Conservation (phyloP, 1,140 invertebrate species). For the Galleria mellonella region DNA sequence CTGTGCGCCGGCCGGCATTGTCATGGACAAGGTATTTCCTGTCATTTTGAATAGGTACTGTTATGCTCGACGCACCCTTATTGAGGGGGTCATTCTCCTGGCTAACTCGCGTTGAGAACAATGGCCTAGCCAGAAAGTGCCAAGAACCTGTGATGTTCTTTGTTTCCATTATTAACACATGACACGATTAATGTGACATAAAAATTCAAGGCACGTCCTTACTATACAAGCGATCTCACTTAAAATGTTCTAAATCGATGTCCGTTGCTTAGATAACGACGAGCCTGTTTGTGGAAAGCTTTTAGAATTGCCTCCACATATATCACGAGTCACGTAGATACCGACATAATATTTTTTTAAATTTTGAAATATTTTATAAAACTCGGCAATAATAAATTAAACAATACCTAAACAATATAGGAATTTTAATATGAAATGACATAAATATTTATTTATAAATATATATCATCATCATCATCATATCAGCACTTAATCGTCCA, state of each 20-base stretch:
- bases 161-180: conserved; percentile 44
- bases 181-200: conserved; percentile 53
- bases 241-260: conserved; percentile 51
- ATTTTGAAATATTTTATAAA: too few relatives aligned
- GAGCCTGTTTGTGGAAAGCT: too few relatives aligned
- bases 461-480: too few relatives aligned
- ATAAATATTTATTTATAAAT: too few relatives aligned
- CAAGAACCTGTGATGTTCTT: conserved; percentile 44
- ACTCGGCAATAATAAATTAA: too few relatives aligned
- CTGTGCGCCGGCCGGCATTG: conserved; percentile 14
- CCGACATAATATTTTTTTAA: too few relatives aligned
- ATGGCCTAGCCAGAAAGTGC: conserved; percentile 48
- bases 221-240: conserved; percentile 39
- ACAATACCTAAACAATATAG: too few relatives aligned
- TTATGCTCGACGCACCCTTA: conserved; percentile 50
- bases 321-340: too few relatives aligned
- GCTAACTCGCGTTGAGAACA: conserved; percentile 38
- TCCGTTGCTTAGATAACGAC: not conserved
- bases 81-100: conserved; percentile 58
- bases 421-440: too few relatives aligned
- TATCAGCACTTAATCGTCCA: too few relatives aligned
- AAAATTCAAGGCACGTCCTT: conserved; percentile 58
- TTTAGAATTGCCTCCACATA: too few relatives aligned
- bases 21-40: conserved; percentile 45
- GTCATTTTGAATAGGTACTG: conserved; percentile 47